phyloP scores from a whole-genome alignment of 2,888 invertebrate species.

The Nemotelus pantherinus region DNA sequence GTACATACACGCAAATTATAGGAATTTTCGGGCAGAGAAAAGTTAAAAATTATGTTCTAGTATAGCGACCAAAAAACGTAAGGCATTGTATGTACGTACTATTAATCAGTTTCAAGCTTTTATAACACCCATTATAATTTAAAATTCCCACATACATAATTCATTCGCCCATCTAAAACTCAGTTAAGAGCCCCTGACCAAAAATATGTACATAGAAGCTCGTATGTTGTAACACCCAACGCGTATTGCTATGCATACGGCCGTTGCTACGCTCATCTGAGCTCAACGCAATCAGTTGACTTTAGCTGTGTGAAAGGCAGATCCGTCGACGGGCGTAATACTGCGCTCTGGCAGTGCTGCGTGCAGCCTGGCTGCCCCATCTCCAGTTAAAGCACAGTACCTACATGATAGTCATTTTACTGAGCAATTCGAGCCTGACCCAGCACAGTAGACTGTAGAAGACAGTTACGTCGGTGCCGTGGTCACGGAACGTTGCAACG shows the following conservation, averaged over 20 bases:
- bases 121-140: no score
- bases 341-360: not conserved
- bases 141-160: no score
- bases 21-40: no score
- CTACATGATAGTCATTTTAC: no score
- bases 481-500: conserved; percentile 18
- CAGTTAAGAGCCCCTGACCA: not conserved
- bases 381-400: not conserved
- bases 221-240: no score
- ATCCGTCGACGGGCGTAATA: not conserved
- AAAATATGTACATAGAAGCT: no score
- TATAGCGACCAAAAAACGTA: no score
- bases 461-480: conserved; percentile 37
- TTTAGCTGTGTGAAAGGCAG: not conserved
- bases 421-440: not conserved
- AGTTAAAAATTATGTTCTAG: no score
- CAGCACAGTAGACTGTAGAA: conserved; percentile 17
- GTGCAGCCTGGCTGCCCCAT: not conserved
- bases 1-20: no score
- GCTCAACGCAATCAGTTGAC: not conserved
- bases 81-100: no score
- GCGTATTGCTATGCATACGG: no score
- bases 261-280: not conserved
- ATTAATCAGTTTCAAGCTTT: no score
- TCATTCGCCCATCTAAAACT: not conserved